Percentiles rank a stretch among this genome's conserved stretches.
Conservation (phyloP, 2,797 vertebrate genomes). For the Macroramphosus scolopax region DNA sequence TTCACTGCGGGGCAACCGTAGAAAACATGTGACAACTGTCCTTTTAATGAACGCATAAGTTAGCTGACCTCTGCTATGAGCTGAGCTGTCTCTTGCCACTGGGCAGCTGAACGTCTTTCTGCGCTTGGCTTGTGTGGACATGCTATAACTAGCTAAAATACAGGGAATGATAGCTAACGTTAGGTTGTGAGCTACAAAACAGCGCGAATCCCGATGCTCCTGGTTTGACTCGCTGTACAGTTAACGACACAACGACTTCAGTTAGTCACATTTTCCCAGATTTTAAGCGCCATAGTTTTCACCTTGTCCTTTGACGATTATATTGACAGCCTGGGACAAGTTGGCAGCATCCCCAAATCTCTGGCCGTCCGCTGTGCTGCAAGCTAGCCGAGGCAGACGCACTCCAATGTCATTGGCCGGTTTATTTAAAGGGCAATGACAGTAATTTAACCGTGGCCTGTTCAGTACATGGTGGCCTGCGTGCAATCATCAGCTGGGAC, state of each 20-base stretch:
- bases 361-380: conserved; percentile 13
- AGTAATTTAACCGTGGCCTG: neutral
- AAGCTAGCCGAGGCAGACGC: conserved; percentile 2
- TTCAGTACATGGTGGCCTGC: neutral
- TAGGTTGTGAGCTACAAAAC: conserved; percentile 11
- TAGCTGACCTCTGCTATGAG: conserved; percentile 20
- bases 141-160: conserved; percentile 44
- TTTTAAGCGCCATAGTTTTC: conserved; percentile 2
- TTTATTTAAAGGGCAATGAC: conserved; percentile 57
- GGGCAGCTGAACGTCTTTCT: neutral
- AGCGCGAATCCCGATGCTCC: neutral
- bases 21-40: neutral
- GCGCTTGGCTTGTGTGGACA: conserved; percentile 3
- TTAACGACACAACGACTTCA: neutral
- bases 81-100: conserved; percentile 32
- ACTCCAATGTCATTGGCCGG: conserved; percentile 18
- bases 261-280: too few relatives aligned
- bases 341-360: conserved; percentile 37
- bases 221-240: neutral
- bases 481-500: too few relatives aligned
- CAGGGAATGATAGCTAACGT: conserved; percentile 16
- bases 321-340: conserved; percentile 3
- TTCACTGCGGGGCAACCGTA: neutral
- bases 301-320: conserved; percentile 41
- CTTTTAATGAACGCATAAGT: neutral